These are phyloP conservation scores for Actenoides lindsayi DNA, from an alignment of 2,113 vertebrate species.

Conservation along the genomic window DNA sequence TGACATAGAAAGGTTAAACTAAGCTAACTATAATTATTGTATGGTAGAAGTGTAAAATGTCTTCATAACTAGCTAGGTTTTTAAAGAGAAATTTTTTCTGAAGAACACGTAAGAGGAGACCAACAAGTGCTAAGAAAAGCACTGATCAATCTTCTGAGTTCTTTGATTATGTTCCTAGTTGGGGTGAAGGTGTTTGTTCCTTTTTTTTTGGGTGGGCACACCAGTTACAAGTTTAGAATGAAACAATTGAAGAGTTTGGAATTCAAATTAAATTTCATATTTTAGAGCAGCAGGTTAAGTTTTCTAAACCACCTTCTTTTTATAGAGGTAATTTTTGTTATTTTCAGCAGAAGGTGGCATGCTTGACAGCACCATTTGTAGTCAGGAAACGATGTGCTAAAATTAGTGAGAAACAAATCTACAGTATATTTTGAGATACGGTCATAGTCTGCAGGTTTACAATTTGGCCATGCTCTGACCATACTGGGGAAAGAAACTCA, in stretches of 20 bases:
- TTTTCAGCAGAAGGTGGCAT: constrained; percentile 18
- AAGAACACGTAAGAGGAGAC: not conserved
- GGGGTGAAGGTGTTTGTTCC: not conserved
- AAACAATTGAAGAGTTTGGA: not conserved
- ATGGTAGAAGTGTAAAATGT: constrained; percentile 54
- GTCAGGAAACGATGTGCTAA: not conserved
- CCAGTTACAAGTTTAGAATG: not conserved
- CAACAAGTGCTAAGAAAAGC: not conserved
- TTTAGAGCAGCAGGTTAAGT: not conserved
- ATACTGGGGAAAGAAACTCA: not conserved
- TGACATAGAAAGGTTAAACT: constrained; percentile 30
- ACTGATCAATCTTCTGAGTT: not conserved
- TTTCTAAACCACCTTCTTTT: not conserved
- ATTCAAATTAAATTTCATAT: not conserved
- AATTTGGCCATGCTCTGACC: not conserved
- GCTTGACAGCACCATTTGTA: not conserved
- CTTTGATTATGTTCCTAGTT: not conserved
- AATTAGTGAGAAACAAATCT: not conserved
- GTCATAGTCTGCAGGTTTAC: not conserved
- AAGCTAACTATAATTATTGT: constrained; percentile 51
- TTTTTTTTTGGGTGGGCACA: not conserved
- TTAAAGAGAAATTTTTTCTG: constrained; percentile 15
- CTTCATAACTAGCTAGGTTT: constrained; percentile 49
- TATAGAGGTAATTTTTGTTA: not conserved
- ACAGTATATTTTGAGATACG: not conserved